Percentiles rank a stretch among this genome's conserved stretches.
Conservation (phyloP, 2,888 invertebrate species). For the Parnassius apollo region DNA sequence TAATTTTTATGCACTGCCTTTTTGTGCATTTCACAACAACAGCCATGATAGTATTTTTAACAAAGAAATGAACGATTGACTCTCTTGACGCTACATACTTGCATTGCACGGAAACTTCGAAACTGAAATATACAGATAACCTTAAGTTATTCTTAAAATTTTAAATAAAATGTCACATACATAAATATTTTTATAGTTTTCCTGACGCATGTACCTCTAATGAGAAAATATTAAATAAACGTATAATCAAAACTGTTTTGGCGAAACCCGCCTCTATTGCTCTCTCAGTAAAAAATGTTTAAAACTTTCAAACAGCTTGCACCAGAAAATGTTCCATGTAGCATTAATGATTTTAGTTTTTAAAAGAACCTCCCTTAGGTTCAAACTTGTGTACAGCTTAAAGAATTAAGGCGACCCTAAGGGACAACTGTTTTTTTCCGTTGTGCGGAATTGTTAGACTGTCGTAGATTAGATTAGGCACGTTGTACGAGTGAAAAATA, state of each 20-base stretch:
- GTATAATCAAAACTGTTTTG: slow-evolving; percentile 31
- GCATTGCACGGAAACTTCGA: slow-evolving; percentile 1
- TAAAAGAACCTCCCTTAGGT: slow-evolving; percentile 53
- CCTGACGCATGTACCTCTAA: slow-evolving; percentile 8
- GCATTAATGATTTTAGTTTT: slow-evolving; percentile 56
- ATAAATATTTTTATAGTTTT: slow-evolving; percentile 2
- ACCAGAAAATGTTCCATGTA: slow-evolving; percentile 70
- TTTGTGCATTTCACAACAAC: too few relatives aligned
- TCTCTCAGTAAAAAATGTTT: slow-evolving; percentile 39
- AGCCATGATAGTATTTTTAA: not conserved
- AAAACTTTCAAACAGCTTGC: slow-evolving; percentile 55
- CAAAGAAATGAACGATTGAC: slow-evolving; percentile 3
- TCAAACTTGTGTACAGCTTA: slow-evolving; percentile 57
- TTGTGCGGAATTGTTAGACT: slow-evolving; percentile 80
- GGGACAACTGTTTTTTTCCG: slow-evolving; percentile 75
- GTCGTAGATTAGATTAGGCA: slow-evolving; percentile 74
- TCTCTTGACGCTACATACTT: not conserved
- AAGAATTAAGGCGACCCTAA: slow-evolving; percentile 57
- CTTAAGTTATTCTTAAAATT: slow-evolving; percentile 10
- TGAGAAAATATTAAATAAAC: slow-evolving; percentile 21
- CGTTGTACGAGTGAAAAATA: slow-evolving; percentile 65
- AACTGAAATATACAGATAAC: slow-evolving; percentile 9
- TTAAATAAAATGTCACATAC: slow-evolving; percentile 4
- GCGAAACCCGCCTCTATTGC: slow-evolving; percentile 41
- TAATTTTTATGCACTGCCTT: too few relatives aligned